phyloP scores from a whole-genome alignment of 2,797 vertebrate genomes.

The Microchirus variegatus region DNA sequence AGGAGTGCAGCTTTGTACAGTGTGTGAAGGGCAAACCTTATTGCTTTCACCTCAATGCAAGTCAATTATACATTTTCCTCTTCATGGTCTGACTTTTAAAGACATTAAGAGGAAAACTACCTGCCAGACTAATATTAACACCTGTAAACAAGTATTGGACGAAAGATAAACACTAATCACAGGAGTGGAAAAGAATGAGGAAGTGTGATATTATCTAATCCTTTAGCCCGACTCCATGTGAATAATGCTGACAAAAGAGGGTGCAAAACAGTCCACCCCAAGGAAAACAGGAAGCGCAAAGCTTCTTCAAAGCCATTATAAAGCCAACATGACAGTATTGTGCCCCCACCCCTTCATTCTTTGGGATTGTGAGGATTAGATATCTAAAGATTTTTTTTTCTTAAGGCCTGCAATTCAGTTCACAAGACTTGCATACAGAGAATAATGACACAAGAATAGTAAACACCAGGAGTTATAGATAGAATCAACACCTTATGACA shows the following conservation, averaged over 20 bases:
- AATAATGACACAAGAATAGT: conserved; percentile 8
- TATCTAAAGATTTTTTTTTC: conserved; percentile 27
- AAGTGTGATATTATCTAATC: conserved; percentile 10
- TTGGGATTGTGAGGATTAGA: conserved; percentile 43
- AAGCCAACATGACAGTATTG: conserved; percentile 42
- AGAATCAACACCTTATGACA: conserved; percentile 4
- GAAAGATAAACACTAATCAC: conserved; percentile 2
- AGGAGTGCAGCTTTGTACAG: not conserved
- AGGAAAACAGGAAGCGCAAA: conserved; percentile 22
- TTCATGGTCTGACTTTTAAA: not conserved
- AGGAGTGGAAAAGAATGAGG: conserved; percentile 14
- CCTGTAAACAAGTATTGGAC: conserved; percentile 2
- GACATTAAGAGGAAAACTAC: not conserved
- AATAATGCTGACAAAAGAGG: conserved; percentile 42
- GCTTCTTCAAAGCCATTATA: conserved; percentile 43
- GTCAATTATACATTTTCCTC: conserved; percentile 1
- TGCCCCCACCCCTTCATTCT: conserved; percentile 34
- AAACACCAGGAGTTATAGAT: conserved; percentile 2
- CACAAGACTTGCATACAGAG: conserved; percentile 7
- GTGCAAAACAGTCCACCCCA: conserved; percentile 27
- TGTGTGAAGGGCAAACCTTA: conserved; percentile 3
- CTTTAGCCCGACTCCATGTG: conserved; percentile 21
- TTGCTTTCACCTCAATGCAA: conserved; percentile 3
- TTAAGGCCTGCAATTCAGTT: conserved; percentile 34
- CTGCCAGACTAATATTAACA: not conserved